Evolutionary conservation across 1,140 invertebrate species (phyloP).

Genomic region (Parapsyche elsis): DNA sequence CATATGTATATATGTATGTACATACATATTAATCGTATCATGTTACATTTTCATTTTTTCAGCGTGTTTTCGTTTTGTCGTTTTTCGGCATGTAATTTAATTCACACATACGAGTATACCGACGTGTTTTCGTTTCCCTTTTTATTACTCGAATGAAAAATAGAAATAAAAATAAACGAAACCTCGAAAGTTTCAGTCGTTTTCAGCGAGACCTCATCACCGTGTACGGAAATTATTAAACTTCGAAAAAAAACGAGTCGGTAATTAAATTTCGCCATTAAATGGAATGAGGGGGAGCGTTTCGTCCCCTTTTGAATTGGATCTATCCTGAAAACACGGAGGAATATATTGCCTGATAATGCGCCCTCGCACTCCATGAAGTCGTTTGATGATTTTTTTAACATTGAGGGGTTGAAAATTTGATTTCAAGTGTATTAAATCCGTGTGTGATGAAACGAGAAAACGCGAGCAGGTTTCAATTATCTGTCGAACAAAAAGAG

Average conservation of each 20-base stretch:
- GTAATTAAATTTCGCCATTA: constrained; percentile 52
- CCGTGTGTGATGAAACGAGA: constrained; percentile 54
- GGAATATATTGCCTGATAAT: constrained; percentile 44
- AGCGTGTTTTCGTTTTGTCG: not conserved
- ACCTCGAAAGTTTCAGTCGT: constrained; percentile 6
- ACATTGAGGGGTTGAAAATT: constrained; percentile 47
- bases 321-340: too few species aligned
- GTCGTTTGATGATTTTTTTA: constrained; percentile 53
- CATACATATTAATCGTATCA: too few species aligned
- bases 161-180: constrained; percentile 21
- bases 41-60: too few species aligned
- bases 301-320: too few species aligned
- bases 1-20: not conserved
- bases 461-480: constrained; percentile 52
- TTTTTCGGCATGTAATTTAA: constrained; percentile 4
- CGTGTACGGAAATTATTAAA: constrained; percentile 40
- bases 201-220: constrained; percentile 14
- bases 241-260: constrained; percentile 40
- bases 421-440: constrained; percentile 54
- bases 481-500: constrained; percentile 10
- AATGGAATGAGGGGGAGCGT: too few species aligned
- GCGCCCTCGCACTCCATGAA: constrained; percentile 29
- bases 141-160: not conserved
- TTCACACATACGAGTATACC: not conserved
- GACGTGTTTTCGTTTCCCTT: not conserved